Evolutionary conservation across 92 coral and sea anemone species (phyloP), one percentile per base, ranked within the genome.

Genomic region (Phenganax subtilis): DNA sequence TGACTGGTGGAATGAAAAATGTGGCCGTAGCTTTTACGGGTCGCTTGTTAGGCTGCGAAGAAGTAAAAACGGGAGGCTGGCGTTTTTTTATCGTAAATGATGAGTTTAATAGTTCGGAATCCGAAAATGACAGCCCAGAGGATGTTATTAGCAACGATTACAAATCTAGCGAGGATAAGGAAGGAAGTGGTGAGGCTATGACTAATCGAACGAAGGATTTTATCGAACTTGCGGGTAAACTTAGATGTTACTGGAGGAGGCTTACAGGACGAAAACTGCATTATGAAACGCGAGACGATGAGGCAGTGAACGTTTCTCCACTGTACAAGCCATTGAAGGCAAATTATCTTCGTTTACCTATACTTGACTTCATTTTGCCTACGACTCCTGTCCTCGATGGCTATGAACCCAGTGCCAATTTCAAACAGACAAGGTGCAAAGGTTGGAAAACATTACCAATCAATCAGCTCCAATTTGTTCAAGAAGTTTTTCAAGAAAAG

Each of bases 381-480:
- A n/a, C 53, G 9, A 30, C 25, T 10, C 66, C 80, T 8, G 64
- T 37, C 20, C 14, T 75, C n/a, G 64, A 75, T 9, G 67, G 67
- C 12, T 57, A 57, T 27, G 63, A 57, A 55, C 80, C 66, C n/a
- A 56, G 80, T 55, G 66, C 9, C 51, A 75, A 57, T 65, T 75
- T 54, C 51, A 75, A 75, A 65, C 80, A 75, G 57, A 75, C 80
- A 11, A 16, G 65, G 65, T 55, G 63, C 64, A 75, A 75, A 54
- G 67, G 80, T 6, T 75, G 80, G 80, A 55, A 75, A 55, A 6
- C 80, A 16, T 55, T 75, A 27, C 80, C 47, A 75, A 55, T 54
- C 66, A 31, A 75, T 17, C 12, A 55, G n/a, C 11, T 57, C 14
- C 64, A 75, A 55, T 75, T 75, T 16, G 9, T 75, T 25, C 51